Evolutionary conservation across 2,113 vertebrate species (phyloP), one percentile per base, ranked within the genome.

Genomic region (Nerophis ophidion): DNA sequence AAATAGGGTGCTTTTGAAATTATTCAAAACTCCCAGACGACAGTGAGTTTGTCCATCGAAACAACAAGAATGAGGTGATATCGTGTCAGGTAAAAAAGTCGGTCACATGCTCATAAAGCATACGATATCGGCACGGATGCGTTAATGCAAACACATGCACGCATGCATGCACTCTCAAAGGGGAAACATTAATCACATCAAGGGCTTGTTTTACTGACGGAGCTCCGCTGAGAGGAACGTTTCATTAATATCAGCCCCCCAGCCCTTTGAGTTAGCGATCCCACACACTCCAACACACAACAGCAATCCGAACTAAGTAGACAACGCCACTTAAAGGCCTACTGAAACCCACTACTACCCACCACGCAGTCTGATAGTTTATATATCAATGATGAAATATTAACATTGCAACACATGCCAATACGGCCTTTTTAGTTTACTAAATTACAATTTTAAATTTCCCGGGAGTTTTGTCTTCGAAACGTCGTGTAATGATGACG

Each of bases 181-280:
- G 5, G 57, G 51, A 60, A 48, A 52, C 5, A 83, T 88, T 89
- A 87, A 87, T 89, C 86, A 88, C 60, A 36, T 79, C 71, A 69
- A 78, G 72, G 79, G 79, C 82, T 81, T 77, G 82, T 82, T 81
- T 75, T 71, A 74, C 77, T 61, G 80, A 81, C 62, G 65, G 63
- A 75, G 72, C 66, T 82, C 80, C 64, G 1, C 63, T 49, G 75
- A 85, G 86, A 83, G 77, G 83, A 78, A 78, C 74, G 80, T 80
- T 83, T 88, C 78, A 86, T 86, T 88, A 88, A 81, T 76, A 82
- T 76, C 65, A 71, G 46, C 72, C 69, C 72, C 67, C 14, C 36
- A 77, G 60, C 53, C 63, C 64, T 52, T 49, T 15, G 26, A 55
- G 58, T 67, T 56, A 61, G 61, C 53, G 57, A 57, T 38, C 13